Percentiles rank a stretch among this genome's conserved stretches.
Conservation (phyloP, 64 coral and sea anemone genomes). For the Stichodactyla mertensii region DNA sequence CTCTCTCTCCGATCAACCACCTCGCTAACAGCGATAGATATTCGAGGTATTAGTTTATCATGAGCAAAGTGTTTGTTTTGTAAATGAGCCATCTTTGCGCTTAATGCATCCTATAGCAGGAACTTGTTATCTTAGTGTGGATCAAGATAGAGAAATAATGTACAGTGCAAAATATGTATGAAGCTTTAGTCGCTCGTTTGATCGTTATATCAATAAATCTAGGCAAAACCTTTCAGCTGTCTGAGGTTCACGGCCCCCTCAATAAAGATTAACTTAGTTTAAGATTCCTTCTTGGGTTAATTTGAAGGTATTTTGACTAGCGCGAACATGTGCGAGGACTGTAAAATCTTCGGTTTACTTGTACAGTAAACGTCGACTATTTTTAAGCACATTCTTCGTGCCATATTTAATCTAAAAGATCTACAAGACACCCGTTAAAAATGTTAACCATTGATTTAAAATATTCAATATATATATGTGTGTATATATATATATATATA, state of each 20-base stretch:
- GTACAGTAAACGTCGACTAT: neutral
- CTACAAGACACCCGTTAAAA: neutral
- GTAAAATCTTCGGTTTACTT: neutral
- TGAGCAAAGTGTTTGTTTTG: neutral
- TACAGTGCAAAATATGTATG: neutral
- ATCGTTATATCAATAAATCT: neutral
- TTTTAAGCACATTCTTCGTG: neutral
- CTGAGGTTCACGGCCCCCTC: conserved; percentile 9
- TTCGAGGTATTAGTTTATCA: neutral
- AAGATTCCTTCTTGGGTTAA: neutral
- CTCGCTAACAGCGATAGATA: neutral
- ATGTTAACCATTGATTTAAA: neutral
- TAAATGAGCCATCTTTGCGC: conserved; percentile 6
- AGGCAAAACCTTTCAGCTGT: conserved; percentile 1
- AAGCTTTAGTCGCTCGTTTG: neutral
- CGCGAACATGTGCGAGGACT: neutral
- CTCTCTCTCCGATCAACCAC: neutral
- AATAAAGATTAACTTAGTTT: conserved; percentile 1
- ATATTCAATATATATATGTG: too few species aligned
- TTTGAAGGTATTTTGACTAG: neutral
- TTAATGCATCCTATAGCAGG: neutral
- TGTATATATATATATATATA: neutral
- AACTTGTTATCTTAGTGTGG: neutral
- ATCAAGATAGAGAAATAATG: neutral
- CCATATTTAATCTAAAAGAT: neutral